Percentiles rank a stretch among this genome's conserved stretches.
phyloP scores from a whole-genome alignment of 2,797 vertebrate genomes.

The Cuniculus paca region DNA sequence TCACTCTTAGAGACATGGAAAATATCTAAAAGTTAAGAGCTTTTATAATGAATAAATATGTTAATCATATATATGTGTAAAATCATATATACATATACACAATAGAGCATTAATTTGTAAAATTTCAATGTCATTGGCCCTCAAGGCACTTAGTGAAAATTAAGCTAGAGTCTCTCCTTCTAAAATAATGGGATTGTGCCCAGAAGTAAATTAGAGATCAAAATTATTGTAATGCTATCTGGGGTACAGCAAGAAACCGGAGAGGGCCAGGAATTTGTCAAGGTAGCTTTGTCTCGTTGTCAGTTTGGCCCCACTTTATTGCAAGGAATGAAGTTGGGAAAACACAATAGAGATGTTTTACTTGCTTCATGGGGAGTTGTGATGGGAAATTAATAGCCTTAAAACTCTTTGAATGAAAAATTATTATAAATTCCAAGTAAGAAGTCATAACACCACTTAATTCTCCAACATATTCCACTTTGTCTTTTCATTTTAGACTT shows the following conservation, averaged over 20 bases:
- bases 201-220: conserved; percentile 35
- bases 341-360: conserved; percentile 74
- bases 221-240: conserved; percentile 58
- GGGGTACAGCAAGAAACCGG: conserved; percentile 48
- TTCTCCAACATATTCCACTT: conserved; percentile 60
- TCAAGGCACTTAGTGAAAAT: conserved; percentile 60
- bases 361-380: conserved; percentile 76
- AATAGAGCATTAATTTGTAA: conserved; percentile 70
- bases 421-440: conserved; percentile 75
- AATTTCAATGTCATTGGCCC: conserved; percentile 58
- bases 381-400: conserved; percentile 83
- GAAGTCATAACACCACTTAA: conserved; percentile 74
- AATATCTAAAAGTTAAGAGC: conserved; percentile 13
- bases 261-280: conserved; percentile 64
- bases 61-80: not conserved
- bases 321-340: conserved; percentile 74
- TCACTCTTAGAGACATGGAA: conserved; percentile 60
- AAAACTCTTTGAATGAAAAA: conserved; percentile 80
- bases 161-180: conserved; percentile 50
- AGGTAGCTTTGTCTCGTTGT: conserved; percentile 65
- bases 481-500: conserved; percentile 78
- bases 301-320: conserved; percentile 66
- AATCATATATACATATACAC: conserved; percentile 47
- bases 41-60: not conserved
- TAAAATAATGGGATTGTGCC: conserved; percentile 58